These are phyloP conservation scores for Tamias sibiricus DNA, from an alignment of 2,113 vertebrate species.

Conservation along the genomic window DNA sequence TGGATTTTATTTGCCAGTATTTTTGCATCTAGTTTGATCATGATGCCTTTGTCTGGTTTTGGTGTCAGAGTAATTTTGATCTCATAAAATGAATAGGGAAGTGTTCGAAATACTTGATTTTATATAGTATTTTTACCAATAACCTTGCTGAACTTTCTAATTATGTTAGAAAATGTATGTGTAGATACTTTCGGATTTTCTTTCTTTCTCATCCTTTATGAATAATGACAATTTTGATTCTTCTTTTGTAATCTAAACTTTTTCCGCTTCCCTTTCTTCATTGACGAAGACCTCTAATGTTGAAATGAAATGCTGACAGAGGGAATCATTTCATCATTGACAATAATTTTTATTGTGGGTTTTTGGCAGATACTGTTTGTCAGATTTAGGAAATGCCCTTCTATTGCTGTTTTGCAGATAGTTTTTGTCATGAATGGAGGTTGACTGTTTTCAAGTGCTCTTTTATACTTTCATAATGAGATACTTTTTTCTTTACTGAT, in stretches of 20 bases:
- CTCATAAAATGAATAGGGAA: background rate
- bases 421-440: background rate
- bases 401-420: background rate
- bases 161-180: background rate
- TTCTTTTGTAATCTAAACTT: background rate
- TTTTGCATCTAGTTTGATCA: background rate
- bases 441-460: background rate
- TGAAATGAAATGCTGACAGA: background rate
- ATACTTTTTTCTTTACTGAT: too few species aligned
- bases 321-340: background rate
- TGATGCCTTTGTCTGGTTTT: background rate
- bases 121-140: background rate
- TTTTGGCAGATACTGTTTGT: background rate
- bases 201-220: background rate
- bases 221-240: background rate
- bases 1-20: background rate
- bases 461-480: background rate
- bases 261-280: background rate
- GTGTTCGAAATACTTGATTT: background rate
- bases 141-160: background rate
- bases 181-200: background rate
- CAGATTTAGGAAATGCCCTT: background rate
- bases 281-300: background rate
- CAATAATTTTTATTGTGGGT: background rate
- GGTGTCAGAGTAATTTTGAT: background rate